Base-by-base conservation (phyloP, 37 sponge, comb jelly and placozoan species). In the Theonella swinhoei region DNA sequence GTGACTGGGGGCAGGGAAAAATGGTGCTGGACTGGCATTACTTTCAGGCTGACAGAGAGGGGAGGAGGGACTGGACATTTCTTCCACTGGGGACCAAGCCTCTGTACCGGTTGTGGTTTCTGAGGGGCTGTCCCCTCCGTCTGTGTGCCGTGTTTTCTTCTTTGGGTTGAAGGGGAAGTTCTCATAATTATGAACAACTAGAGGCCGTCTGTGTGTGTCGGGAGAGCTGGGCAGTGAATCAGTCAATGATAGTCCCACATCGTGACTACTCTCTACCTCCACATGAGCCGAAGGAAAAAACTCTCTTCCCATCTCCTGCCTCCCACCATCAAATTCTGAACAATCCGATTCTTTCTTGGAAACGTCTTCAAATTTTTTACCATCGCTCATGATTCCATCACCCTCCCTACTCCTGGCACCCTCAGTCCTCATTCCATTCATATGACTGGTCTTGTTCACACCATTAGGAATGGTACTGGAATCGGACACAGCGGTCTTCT, bases 21-120 rank as follows among this genome's bases (percentile, higher is more conserved):
- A 7, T 38, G 72, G 23, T 5, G 79, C 62, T 47, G 61, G 32
- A 29, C 28, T 59, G 60, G 60, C 26, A 58, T 58, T 1, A 75
- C 32, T 31, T 4, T 80, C 80, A 25, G 82, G 73, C 5, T 72
- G 54, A 0, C 73, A 73, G 47, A 73, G 73, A 11, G 80, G 1
- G 22, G 47, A 41, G 32, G 43, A 7, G 7, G 54, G 14, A 14
- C 54, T 47, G 54, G 54, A 7, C 7, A 17, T 47, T 7, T 14
- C 14, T 14, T 47, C 54, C 54, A 14, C 54, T 14, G 11, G 54
- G 14, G 11, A 17, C n/a, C n/a, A n/a, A n/a, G n/a, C n/a, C n/a
- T n/a, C n/a, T n/a, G n/a, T n/a, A n/a, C n/a, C n/a, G n/a, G n/a
- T n/a, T n/a, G n/a, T n/a, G n/a, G n/a, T n/a, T 47, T 14, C 11